A percentile compares a stretch with the other conserved stretches of the same genome.
Conservation (phyloP, 37 sponge, comb jelly and placozoan species). For the Sycon ciliatum region DNA sequence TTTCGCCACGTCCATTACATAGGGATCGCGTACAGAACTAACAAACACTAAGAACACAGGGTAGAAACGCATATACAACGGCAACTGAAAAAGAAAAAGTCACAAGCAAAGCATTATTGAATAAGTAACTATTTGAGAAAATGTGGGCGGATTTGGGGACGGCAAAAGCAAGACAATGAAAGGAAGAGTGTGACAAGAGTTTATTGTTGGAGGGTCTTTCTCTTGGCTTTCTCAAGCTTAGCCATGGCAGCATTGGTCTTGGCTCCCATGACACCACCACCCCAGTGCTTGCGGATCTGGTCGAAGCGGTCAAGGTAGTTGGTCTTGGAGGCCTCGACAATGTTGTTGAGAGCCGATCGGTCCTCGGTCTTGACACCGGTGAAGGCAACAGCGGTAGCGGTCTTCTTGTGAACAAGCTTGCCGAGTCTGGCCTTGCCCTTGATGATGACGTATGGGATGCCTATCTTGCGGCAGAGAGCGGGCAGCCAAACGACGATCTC, state of each 20-base stretch:
- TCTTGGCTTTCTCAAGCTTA: conserved; percentile 57
- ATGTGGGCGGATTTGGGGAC: too few species aligned
- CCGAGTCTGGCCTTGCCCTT: conserved; percentile 89
- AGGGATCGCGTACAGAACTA: too few species aligned
- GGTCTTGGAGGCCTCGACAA: conserved; percentile 67
- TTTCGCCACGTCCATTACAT: too few species aligned
- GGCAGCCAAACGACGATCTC: conserved; percentile 97
- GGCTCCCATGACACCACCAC: conserved; percentile 74
- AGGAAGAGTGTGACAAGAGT: too few species aligned
- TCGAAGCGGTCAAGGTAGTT: conserved; percentile 88
- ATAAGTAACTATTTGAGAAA: too few species aligned
- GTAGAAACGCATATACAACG: too few species aligned
- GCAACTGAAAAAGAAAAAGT: too few species aligned
- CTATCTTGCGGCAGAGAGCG: conserved; percentile 94
- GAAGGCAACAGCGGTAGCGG: conserved; percentile 77
- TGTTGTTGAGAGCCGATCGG: conserved; percentile 52
- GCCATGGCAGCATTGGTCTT: conserved; percentile 62
- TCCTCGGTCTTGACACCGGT: conserved; percentile 81
- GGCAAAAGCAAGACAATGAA: too few species aligned
- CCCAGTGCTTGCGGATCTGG: conserved; percentile 59
- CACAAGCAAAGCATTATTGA: too few species aligned
- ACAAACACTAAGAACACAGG: too few species aligned
- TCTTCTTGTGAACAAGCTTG: conserved; percentile 88
- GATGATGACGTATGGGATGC: conserved; percentile 95
- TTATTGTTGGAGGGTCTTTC: too few species aligned